Base-by-base conservation (phyloP, 2,888 invertebrate species). In the Herminia tarsipennalis region DNA sequence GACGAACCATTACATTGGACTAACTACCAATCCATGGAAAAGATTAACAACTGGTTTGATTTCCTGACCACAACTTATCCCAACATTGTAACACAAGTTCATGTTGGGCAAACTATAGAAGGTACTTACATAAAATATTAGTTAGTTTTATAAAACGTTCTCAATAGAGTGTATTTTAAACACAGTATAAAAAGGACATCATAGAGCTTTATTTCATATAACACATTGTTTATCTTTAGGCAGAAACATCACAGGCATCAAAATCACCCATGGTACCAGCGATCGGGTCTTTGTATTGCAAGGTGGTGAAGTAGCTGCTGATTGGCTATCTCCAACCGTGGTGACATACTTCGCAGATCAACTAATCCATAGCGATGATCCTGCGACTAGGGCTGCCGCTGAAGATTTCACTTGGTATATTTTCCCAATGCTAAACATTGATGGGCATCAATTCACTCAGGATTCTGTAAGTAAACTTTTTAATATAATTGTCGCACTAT, bases 391-490 rank as follows among this genome's bases (percentile, higher is more conserved):
- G 39, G 55, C 77, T 4, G 89, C 94, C 5, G 91, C 93, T 0
- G 84, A 93, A 36, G 87, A 88, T 20, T 93, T 92, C 63, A 95
- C 95, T 56, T 96, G 95, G 95, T 95, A 95, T 72, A 92, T 96
- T 44, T 92, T 96, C 51, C 96, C 96, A 0, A 85, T 94, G 10
- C 80, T 94, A 14, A 96, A 96, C 76, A 96, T 96, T 5, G 96
- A 97, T 83, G 96, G 96, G 1, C 95, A 93, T 64, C 94, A 93
- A 21, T 95, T 93, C 74, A 93, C 95, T 0, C 94, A 95, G 66
- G 92, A 92, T 2, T 78, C 74, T 9, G 94, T 93, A 71, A 77
- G 85, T 62, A 9, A 35, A n/a, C n/a, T n/a, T n/a, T n/a, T n/a
- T n/a, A n/a, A n/a, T n/a, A n/a, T n/a, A n/a, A n/a, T n/a, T n/a